Conservation (phyloP, 2,797 vertebrate species). For the Typhlichthys eigenmanni region DNA sequence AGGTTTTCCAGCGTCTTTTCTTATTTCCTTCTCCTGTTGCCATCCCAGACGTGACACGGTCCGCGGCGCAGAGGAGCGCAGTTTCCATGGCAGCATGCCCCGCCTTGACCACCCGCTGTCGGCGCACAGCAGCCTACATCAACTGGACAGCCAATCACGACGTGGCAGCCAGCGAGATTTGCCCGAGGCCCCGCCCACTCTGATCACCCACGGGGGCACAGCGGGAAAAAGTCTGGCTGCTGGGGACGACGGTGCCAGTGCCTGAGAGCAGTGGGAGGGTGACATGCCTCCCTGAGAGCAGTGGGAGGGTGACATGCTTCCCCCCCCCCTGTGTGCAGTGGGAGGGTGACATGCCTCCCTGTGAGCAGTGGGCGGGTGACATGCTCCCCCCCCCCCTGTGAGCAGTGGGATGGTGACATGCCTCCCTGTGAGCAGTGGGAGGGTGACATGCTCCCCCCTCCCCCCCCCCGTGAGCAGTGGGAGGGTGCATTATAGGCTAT, state of each 20-base stretch:
- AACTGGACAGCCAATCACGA: constrained; percentile 84
- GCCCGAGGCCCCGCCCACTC: constrained; percentile 69
- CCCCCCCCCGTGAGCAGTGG: too few relatives aligned
- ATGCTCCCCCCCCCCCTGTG: too few relatives aligned
- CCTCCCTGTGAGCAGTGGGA: too few relatives aligned
- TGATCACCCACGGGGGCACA: constrained; percentile 86
- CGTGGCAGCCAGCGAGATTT: constrained; percentile 85
- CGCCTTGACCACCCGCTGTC: constrained; percentile 87
- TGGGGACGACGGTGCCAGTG: constrained; percentile 87
- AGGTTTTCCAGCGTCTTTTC: not conserved
- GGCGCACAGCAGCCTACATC: constrained; percentile 87
- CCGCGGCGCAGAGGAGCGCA: constrained; percentile 82
- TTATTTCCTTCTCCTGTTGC: not conserved
- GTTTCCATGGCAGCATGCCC: constrained; percentile 89
- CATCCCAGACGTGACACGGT: constrained; percentile 53
- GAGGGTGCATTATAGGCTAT: too few relatives aligned
- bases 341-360: too few relatives aligned
- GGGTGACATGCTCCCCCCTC: too few relatives aligned
- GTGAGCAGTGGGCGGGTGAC: too few relatives aligned
- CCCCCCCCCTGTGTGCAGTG: too few relatives aligned
- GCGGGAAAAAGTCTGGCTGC: constrained; percentile 80
- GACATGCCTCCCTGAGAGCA: too few relatives aligned
- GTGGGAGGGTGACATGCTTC: too few relatives aligned
- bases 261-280: constrained; percentile 64
- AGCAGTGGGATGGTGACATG: too few relatives aligned